A percentile compares a stretch with the other conserved stretches of the same genome.
Conservation (phyloP, 2,888 invertebrate species). For the Leptothorax acervorum region DNA sequence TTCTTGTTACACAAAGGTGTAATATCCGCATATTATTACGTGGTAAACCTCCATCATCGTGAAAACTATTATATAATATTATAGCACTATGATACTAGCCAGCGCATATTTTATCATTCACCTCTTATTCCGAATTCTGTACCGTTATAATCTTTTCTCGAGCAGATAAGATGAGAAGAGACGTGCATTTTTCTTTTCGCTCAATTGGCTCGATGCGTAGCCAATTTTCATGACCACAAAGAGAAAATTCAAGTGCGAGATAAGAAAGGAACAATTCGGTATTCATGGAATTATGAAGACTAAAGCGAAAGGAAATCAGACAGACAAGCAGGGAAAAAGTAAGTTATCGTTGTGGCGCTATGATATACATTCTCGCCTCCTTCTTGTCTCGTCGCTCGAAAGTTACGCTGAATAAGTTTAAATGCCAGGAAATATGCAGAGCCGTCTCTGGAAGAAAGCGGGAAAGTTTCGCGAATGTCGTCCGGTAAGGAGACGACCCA, state of each 20-base stretch:
- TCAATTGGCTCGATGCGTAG: conserved; percentile 26
- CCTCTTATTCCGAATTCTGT: background rate
- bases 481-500: background rate
- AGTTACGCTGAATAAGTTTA: conserved; percentile 47
- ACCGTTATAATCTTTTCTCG: background rate
- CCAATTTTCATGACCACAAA: conserved; percentile 18
- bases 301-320: conserved; percentile 32
- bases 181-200: conserved; percentile 15
- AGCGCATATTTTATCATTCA: conserved; percentile 1
- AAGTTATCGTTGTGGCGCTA: conserved; percentile 40
- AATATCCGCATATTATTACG: background rate
- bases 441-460: conserved; percentile 25
- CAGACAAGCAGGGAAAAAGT: conserved; percentile 21
- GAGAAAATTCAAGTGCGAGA: conserved; percentile 40
- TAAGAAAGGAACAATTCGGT: conserved; percentile 33
- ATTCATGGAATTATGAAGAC: conserved; percentile 45
- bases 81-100: background rate
- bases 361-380: conserved; percentile 1
- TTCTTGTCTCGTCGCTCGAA: conserved; percentile 4
- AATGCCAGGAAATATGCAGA: conserved; percentile 51
- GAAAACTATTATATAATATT: background rate
- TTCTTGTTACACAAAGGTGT: background rate
- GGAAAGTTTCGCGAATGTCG: conserved; percentile 46
- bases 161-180: background rate
- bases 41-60: background rate